Base-by-base conservation (phyloP, 2,113 vertebrate genomes). In the Saguinus midas region DNA sequence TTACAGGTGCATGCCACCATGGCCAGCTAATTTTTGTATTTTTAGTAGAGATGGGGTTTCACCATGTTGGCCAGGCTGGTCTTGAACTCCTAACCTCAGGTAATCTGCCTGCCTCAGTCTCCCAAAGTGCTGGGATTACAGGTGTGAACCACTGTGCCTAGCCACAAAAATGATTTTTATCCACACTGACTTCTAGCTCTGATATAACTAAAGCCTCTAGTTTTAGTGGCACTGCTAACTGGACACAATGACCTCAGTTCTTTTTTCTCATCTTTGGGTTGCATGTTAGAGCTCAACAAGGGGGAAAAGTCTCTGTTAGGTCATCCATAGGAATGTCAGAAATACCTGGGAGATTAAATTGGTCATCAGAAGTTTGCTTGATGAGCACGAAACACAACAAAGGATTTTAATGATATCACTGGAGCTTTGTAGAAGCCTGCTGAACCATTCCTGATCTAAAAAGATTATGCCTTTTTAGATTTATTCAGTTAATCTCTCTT, bases 401-500 rank as follows among this genome's bases (percentile, higher is more conserved):
- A 81, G 27, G n/a, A 16, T 75, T 78, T 84, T 73, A 91, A 61
- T 37, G 27, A 35, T 58, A 57, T 70, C 10, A 11, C 21, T 27
- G 61, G 27, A 96, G 17, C 79, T 43, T 85, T 85, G 40, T 85
- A 70, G 35, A 90, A 78, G 85, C 40, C 35, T 90, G n/a, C 18
- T 18, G 25, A 90, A 72, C 52, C 45, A 92, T 57, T 8, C n/a
- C 48, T 89, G 35, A 79, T 58, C 50, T 76, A 68, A 68, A 87
- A 95, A 93, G 58, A 90, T 84, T 84, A 43, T 29, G 70, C 25
- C 25, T 70, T 66, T 83, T 45, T 83, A 57, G 78, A 72, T 61
- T 52, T 52, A 52, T 92, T 55, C 37, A 37, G 23, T 68, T 75
- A 88, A 52, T 94, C 95, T 95, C 35, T 91, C 84, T 58, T 86